Percentiles rank a stretch among this genome's conserved stretches.
phyloP scores from a whole-genome alignment of 2,113 vertebrate species.

The Fulica atra region DNA sequence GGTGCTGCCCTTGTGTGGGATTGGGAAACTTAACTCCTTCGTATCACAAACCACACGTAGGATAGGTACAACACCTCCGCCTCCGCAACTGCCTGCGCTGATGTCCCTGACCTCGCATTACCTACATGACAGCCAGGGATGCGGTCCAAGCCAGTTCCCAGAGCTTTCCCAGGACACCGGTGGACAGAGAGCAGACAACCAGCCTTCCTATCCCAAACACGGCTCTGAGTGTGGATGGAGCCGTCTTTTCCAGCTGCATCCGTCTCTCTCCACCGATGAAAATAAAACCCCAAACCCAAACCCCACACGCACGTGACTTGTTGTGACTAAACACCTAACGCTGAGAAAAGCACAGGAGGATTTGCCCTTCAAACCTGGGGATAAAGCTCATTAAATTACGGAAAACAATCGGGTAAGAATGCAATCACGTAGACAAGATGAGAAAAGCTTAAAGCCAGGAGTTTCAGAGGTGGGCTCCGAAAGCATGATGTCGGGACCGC shows the following conservation, averaged over 20 bases:
- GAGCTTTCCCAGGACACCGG: background rate
- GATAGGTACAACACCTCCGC: constrained; percentile 38
- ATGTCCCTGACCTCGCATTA: background rate
- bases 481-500: background rate
- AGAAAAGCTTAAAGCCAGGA: background rate
- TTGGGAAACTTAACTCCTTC: constrained; percentile 62
- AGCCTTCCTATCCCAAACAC: background rate
- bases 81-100: background rate
- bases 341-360: constrained; percentile 40
- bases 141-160: background rate
- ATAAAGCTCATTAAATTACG: constrained; percentile 10
- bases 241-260: constrained; percentile 1
- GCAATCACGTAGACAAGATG: background rate
- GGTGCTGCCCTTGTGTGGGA: constrained; percentile 22
- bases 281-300: background rate
- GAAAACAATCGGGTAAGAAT: background rate
- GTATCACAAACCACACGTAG: background rate
- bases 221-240: background rate
- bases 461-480: background rate
- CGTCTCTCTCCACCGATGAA: background rate
- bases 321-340: constrained; percentile 14
- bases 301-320: background rate
- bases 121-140: background rate
- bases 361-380: constrained; percentile 26
- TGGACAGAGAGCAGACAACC: background rate